Conservation (phyloP, 1,140 invertebrate species). For the Atta colombica region DNA sequence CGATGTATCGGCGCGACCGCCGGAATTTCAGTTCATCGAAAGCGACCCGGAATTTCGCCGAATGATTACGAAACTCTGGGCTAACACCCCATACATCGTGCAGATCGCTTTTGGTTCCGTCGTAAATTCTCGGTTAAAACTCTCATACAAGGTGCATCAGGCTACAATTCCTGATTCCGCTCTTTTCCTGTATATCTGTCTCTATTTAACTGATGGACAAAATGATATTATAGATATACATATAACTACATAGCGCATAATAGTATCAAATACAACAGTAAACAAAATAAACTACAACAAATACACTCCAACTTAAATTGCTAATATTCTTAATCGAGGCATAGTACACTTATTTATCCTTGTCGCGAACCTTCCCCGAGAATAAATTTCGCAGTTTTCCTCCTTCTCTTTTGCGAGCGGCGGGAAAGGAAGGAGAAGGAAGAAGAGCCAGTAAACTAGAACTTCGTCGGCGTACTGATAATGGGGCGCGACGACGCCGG, state of each 20-base stretch:
- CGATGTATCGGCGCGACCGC: slow-evolving; percentile 23
- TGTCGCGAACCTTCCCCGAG: background rate
- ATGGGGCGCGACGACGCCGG: slow-evolving; percentile 68
- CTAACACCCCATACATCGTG: slow-evolving; percentile 56
- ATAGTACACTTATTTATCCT: slow-evolving; percentile 10
- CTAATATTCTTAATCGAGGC: slow-evolving; percentile 10
- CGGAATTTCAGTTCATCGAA: slow-evolving; percentile 70
- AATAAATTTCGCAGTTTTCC: background rate
- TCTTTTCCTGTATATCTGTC: background rate
- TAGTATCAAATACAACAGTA: background rate
- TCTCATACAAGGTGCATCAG: slow-evolving; percentile 42
- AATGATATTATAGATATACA: background rate
- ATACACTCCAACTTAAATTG: slow-evolving; percentile 24
- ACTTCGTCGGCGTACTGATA: slow-evolving; percentile 74
- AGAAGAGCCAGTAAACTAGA: slow-evolving; percentile 55
- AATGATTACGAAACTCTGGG: slow-evolving; percentile 66
- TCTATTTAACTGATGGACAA: background rate
- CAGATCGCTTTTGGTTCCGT: slow-evolving; percentile 64
- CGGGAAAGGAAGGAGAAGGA: background rate
- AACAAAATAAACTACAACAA: background rate
- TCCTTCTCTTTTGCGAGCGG: background rate
- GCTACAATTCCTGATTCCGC: slow-evolving; percentile 24
- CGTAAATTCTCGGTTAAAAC: slow-evolving; percentile 70
- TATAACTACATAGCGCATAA: background rate
- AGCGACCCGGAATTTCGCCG: slow-evolving; percentile 73